Evolutionary conservation across 2,113 vertebrate genomes (phyloP).

Genomic region (Edolisoma coerulescens): DNA sequence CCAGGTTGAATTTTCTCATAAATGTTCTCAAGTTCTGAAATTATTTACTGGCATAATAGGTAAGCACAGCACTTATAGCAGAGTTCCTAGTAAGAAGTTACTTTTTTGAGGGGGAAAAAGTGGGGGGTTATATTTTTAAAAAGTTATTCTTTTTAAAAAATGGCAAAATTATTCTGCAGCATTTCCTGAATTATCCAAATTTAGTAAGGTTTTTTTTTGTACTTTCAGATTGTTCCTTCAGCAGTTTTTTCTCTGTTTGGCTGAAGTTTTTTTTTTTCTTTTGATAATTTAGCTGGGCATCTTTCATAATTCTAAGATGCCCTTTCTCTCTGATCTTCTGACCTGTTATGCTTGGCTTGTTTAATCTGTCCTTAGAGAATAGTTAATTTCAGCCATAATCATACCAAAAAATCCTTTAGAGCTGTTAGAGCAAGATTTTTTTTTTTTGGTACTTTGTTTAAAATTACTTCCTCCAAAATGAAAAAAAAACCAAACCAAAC

Average conservation of each 20-base stretch:
- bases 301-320: background rate
- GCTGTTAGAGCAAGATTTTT: background rate
- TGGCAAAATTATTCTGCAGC: background rate
- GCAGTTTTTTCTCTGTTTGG: background rate
- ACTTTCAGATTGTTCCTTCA: background rate
- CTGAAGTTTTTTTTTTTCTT: background rate
- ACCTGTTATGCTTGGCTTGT: background rate
- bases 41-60: slow-evolving; percentile 2
- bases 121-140: fast-evolving
- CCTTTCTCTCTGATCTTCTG: background rate
- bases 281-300: background rate
- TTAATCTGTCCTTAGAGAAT: background rate
- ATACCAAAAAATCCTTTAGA: background rate
- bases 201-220: background rate
- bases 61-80: background rate
- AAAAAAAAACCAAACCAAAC: background rate
- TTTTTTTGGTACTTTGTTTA: background rate
- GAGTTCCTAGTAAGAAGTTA: background rate
- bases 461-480: slow-evolving; percentile 3
- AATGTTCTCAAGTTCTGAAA: slow-evolving; percentile 12
- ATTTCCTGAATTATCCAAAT: background rate
- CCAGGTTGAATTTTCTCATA: slow-evolving; percentile 34
- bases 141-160: background rate
- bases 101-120: fast-evolving
- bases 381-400: background rate